Percentiles rank a stretch among this genome's conserved stretches.
phyloP scores from a whole-genome alignment of 2,113 vertebrate genomes.

The Chaetodon trifascialis region DNA sequence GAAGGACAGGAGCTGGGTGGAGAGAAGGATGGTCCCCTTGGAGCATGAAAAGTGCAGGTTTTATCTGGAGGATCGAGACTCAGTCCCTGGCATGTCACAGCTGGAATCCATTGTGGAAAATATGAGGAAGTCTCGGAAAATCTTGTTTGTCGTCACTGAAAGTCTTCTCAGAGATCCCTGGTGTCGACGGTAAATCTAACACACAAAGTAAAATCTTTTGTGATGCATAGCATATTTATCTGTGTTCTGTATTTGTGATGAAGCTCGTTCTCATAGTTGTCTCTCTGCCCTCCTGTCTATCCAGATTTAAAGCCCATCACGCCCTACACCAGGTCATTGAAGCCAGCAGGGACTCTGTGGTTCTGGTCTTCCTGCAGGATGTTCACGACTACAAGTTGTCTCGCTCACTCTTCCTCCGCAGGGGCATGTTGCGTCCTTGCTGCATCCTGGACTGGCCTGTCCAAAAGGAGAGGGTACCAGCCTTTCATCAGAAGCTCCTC shows the following conservation, averaged over 20 bases:
- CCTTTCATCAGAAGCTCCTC: slow-evolving; percentile 90
- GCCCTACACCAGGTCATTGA: slow-evolving; percentile 94
- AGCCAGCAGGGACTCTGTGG: slow-evolving; percentile 92
- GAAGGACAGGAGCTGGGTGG: slow-evolving; percentile 89
- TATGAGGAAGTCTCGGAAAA: slow-evolving; percentile 90
- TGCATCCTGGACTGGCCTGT: slow-evolving; percentile 93
- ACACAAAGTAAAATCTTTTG: not conserved
- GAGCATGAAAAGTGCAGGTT: slow-evolving; percentile 86
- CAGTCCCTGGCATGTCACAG: slow-evolving; percentile 85
- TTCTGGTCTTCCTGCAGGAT: slow-evolving; percentile 92
- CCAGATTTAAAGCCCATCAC: slow-evolving; percentile 92
- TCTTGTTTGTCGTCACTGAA: slow-evolving; percentile 92
- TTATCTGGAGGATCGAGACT: slow-evolving; percentile 92
- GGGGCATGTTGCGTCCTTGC: slow-evolving; percentile 91
- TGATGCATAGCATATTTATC: not conserved
- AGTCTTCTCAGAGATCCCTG: slow-evolving; percentile 90
- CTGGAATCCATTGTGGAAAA: slow-evolving; percentile 89
- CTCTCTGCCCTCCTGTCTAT: not conserved
- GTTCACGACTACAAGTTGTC: slow-evolving; percentile 93
- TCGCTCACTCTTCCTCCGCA: slow-evolving; percentile 88
- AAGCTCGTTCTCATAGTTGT: not conserved
- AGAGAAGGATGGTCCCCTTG: slow-evolving; percentile 85
- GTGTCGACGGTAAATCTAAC: slow-evolving; percentile 88
- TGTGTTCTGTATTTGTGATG: not conserved
- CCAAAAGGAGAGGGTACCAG: slow-evolving; percentile 87